Base-by-base conservation (phyloP, 2,888 invertebrate species). In the Amblyteles armatorius region DNA sequence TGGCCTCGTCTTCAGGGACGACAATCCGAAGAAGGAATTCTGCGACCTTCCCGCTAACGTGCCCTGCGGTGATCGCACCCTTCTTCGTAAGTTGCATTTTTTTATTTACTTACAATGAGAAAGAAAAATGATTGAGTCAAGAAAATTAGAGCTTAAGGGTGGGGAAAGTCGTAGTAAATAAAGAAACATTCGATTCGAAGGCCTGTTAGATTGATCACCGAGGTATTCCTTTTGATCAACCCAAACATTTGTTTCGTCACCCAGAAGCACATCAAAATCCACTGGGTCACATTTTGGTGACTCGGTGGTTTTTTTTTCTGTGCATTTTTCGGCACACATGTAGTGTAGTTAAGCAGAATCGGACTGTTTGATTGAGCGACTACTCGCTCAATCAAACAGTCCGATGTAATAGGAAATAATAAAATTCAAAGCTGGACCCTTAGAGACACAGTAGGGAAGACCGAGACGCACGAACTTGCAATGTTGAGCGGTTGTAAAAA, bases 41-140 rank as follows among this genome's bases (percentile, higher is more conserved):
- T 97, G 97, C 90, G 97, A 97, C 90, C 96, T 97, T 87, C 97
- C 97, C 0, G 96, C 96, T 36, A 97, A 97, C 90, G 96, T 97
- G 0, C 97, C 97, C 82, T 97, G 97, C 89, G 97, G 96, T 3
- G 96, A 97, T 84, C 95, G 97, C 87, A 96, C 95, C 63, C 96
- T 96, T 91, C 94, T 97, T 83, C 97, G 97, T 97, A 95, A 96
- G 97, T 96, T 90, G 19, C 9, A 65, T 63, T 60, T 55, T n/a
- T 73, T 36, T 36, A 1, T 50, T 50, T 50, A n/a, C n/a, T 50
- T 48, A 48, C 16, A 3, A 3, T 11, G 40, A 9, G 40, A 9
- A 40, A 2, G 6, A 36, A 40, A 40, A 40, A 2, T 40, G 11
- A 11, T 40, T 0, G 40, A 29, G 29, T 29, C 29, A 36, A 36